A percentile compares a stretch with the other conserved stretches of the same genome.
Conservation (phyloP, 1,140 invertebrate genomes). For the Agrilus planipennis region DNA sequence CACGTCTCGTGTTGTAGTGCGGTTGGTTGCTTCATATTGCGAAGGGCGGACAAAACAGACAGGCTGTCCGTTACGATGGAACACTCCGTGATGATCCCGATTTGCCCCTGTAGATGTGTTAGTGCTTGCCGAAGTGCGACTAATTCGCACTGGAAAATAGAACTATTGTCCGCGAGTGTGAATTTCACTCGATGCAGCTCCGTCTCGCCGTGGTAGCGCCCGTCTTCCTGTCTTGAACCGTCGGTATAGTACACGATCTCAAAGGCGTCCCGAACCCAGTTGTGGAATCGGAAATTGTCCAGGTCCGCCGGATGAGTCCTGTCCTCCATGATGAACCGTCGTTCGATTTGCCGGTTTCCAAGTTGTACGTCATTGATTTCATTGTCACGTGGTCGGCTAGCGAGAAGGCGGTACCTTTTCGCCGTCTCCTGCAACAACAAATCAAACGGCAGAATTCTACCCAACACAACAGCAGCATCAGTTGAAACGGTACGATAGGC, state of each 20-base stretch:
- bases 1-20: neutral
- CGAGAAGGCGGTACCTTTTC: neutral
- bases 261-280: neutral
- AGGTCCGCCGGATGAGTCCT: neutral
- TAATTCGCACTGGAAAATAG: neutral
- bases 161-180: neutral
- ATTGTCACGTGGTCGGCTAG: neutral
- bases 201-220: neutral
- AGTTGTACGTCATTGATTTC: neutral
- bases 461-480: conserved; percentile 2
- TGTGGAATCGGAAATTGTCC: neutral
- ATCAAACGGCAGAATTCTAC: conserved; percentile 3
- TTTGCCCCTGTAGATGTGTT: neutral
- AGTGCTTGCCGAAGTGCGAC: neutral
- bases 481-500: conserved; percentile 7
- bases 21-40: neutral
- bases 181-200: neutral
- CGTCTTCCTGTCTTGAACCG: neutral
- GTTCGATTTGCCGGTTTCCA: neutral
- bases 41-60: neutral
- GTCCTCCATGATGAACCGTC: neutral
- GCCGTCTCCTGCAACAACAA: conserved; percentile 2
- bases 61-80: neutral
- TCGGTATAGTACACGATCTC: neutral
- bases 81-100: neutral